Percentiles rank a stretch among this genome's conserved stretches.
Evolutionary conservation across 2,797 vertebrate genomes (phyloP).

Genomic region (Notoglanidium macrostoma): DNA sequence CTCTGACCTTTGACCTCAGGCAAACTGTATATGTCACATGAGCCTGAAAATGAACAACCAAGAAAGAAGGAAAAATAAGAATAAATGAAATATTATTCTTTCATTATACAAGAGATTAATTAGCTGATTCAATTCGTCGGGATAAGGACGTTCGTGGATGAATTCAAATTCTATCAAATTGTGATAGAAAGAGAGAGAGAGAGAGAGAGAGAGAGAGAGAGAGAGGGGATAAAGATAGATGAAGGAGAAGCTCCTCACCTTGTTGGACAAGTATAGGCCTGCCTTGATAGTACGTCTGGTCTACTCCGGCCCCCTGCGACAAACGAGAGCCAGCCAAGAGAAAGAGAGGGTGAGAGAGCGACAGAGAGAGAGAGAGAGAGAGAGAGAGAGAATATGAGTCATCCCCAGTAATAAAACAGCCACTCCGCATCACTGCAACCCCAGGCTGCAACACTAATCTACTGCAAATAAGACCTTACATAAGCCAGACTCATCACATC

Average conservation of each 20-base stretch:
- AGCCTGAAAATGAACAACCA: constrained; percentile 72
- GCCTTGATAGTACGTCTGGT: constrained; percentile 94
- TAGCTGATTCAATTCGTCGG: background rate
- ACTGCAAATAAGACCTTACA: constrained; percentile 47
- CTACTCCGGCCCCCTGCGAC: constrained; percentile 72
- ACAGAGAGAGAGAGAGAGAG: constrained; percentile 30
- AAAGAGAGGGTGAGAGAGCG: constrained; percentile 66
- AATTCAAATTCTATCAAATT: background rate
- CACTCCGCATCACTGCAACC: constrained; percentile 44
- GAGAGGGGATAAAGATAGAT: background rate
- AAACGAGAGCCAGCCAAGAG: constrained; percentile 65
- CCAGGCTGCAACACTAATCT: constrained; percentile 44
- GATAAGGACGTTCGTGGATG: background rate
- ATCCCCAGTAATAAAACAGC: constrained; percentile 44
- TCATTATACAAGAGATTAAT: background rate
- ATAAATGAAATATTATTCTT: background rate
- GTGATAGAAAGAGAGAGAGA: background rate
- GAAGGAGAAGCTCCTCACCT: constrained; percentile 71
- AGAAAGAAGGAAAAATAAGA: background rate
- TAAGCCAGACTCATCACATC: constrained; percentile 31
- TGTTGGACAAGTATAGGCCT: constrained; percentile 79
- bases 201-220: background rate
- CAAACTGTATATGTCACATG: constrained; percentile 80
- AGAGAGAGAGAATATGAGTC: constrained; percentile 46
- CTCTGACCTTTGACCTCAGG: constrained; percentile 78